Evolutionary conservation across 2,888 invertebrate species (phyloP).

Genomic region (Nomada flava): DNA sequence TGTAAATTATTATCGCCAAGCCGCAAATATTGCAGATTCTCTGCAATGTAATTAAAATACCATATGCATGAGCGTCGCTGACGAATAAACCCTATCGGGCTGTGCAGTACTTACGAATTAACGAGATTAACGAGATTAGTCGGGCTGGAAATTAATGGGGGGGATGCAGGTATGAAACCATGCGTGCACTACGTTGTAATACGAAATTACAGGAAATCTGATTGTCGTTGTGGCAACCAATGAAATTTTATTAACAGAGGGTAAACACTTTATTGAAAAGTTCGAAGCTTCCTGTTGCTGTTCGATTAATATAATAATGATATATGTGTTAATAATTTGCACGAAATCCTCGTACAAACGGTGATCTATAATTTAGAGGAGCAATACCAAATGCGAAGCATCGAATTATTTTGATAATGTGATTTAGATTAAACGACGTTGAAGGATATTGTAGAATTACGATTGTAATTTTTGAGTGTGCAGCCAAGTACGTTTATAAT

Average conservation of each 20-base stretch:
- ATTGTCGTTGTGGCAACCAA: background rate
- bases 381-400: background rate
- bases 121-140: background rate
- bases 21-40: slow-evolving; percentile 95
- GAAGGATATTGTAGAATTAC: background rate
- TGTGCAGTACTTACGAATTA: slow-evolving; percentile 4
- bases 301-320: background rate
- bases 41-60: slow-evolving; percentile 84
- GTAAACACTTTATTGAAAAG: background rate
- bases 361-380: background rate
- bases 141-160: background rate
- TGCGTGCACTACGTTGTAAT: background rate
- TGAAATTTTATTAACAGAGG: background rate
- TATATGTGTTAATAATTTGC: background rate
- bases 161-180: background rate
- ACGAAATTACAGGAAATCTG: background rate
- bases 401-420: background rate
- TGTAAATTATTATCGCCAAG: slow-evolving; percentile 95
- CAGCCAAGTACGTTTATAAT: background rate
- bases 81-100: background rate
- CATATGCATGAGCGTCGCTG: background rate
- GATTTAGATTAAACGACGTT: background rate
- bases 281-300: background rate
- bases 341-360: background rate
- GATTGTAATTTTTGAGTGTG: too few species aligned